These are phyloP conservation scores for Himalopsyche tibetana DNA, from an alignment of 2,888 invertebrate species.

Conservation along the genomic window DNA sequence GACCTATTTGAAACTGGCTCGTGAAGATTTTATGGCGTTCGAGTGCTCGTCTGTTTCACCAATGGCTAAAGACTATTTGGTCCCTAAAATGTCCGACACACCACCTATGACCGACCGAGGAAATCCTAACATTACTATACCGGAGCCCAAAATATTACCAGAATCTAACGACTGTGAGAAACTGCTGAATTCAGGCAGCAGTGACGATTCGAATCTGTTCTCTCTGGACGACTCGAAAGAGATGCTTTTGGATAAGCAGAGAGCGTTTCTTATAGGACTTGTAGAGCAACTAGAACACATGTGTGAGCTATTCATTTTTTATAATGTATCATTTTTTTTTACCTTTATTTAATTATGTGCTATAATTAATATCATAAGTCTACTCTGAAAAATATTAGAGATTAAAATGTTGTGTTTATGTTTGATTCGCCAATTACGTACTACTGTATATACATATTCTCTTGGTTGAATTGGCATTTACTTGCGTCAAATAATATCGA, in stretches of 20 bases:
- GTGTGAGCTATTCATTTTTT: conserved; percentile 69
- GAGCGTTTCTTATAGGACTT: conserved; percentile 73
- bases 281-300: conserved; percentile 75
- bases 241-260: conserved; percentile 70
- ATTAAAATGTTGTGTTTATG: no score
- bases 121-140: neutral
- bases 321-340: no score
- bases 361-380: no score
- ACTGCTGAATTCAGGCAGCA: conserved; percentile 28
- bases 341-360: no score
- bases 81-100: neutral
- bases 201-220: conserved; percentile 52
- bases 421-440: no score
- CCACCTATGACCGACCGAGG: conserved; percentile 5
- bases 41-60: conserved; percentile 57
- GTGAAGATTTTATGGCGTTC: conserved; percentile 41
- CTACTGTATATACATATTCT: neutral
- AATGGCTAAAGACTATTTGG: conserved; percentile 49
- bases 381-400: no score
- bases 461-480: no score
- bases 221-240: conserved; percentile 65
- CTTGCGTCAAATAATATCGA: neutral
- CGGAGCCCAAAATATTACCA: neutral
- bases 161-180: conserved; percentile 23
- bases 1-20: conserved; percentile 35